phyloP scores from a whole-genome alignment of 1,140 invertebrate species.

The Babylonia areolata region DNA sequence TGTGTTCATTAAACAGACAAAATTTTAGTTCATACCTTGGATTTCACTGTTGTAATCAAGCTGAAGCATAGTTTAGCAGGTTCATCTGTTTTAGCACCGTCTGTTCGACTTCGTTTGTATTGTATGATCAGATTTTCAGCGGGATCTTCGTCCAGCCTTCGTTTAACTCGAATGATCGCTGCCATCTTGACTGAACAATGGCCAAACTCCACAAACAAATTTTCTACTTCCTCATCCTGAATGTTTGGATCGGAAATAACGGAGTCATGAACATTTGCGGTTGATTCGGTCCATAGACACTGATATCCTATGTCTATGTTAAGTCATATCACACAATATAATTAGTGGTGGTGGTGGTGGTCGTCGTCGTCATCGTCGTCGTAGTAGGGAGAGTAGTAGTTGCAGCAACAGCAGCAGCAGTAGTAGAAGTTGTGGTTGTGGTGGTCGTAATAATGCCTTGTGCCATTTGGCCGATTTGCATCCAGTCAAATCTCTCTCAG shows the following conservation, averaged over 20 bases:
- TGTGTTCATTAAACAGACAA: background rate
- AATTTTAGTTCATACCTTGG: background rate
- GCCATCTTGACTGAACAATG: conserved; percentile 62
- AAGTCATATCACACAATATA: too few species aligned
- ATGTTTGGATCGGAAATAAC: background rate
- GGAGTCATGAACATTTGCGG: background rate
- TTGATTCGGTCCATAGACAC: too few species aligned
- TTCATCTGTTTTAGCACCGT: conserved; percentile 14
- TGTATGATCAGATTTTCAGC: conserved; percentile 64
- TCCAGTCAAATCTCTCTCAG: too few species aligned
- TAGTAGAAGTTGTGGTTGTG: too few species aligned
- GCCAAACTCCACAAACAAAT: background rate
- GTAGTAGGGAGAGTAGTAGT: too few species aligned
- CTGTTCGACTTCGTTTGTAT: conserved; percentile 60
- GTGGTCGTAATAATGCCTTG: too few species aligned
- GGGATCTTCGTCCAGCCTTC: conserved; percentile 67
- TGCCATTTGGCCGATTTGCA: too few species aligned
- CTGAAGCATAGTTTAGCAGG: conserved; percentile 10
- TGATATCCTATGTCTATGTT: too few species aligned
- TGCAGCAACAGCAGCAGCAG: too few species aligned
- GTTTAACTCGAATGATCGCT: conserved; percentile 68
- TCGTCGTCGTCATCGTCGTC: too few species aligned
- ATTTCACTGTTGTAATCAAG: conserved; percentile 16
- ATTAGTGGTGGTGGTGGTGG: too few species aligned
- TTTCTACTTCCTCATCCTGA: background rate